Conservation (phyloP, 2,797 vertebrate genomes). For the Crenuchus spilurus region DNA sequence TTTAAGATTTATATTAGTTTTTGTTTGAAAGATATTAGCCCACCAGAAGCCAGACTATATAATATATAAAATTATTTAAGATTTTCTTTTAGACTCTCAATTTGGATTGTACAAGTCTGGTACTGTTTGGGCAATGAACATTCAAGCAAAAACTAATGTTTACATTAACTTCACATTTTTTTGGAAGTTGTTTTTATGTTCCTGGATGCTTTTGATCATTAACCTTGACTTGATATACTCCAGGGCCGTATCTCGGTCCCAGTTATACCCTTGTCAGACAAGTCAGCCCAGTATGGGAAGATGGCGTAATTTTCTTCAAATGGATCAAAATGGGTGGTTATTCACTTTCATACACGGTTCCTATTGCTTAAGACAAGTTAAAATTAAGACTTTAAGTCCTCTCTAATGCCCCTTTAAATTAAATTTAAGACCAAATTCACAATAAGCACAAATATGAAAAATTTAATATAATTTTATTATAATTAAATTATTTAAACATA, state of each 20-base stretch:
- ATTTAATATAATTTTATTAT: no score
- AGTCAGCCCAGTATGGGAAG: no score
- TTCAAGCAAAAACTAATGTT: background rate
- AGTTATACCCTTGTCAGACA: background rate
- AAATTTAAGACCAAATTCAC: no score
- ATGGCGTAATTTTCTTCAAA: no score
- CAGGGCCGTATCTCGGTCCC: background rate
- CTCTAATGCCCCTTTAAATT: no score
- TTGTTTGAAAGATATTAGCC: background rate
- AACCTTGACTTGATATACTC: background rate
- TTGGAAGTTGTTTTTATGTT: background rate
- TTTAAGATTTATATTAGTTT: background rate
- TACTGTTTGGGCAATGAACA: background rate
- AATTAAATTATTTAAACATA: no score
- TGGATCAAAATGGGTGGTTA: no score
- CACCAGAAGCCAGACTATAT: background rate
- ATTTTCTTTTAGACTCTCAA: no score
- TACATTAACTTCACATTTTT: background rate
- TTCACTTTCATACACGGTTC: no score
- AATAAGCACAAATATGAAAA: no score
- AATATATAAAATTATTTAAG: background rate
- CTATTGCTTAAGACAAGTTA: no score
- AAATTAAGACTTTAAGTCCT: no score
- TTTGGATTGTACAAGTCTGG: background rate
- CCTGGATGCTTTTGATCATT: background rate